These are phyloP conservation scores for Tinamus major DNA, from an alignment of 2,797 vertebrate species.

Conservation along the genomic window DNA sequence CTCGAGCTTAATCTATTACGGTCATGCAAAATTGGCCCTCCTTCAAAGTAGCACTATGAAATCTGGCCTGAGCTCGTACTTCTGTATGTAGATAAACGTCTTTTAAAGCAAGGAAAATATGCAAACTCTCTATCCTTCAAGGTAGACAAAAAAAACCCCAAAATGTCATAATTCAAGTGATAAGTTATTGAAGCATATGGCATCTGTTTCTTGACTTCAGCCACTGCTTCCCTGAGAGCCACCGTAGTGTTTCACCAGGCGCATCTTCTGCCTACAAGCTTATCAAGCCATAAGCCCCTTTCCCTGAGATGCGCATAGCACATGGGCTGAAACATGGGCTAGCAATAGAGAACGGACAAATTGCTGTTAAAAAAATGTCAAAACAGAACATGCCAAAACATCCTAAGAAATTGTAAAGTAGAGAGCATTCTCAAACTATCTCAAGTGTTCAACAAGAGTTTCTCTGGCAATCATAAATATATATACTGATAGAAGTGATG, in stretches of 20 bases:
- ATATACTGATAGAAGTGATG: background rate
- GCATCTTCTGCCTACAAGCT: background rate
- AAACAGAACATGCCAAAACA: background rate
- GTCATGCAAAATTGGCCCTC: constrained; percentile 19
- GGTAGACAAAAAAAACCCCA: background rate
- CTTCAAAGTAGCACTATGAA: constrained; percentile 57
- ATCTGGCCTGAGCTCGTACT: background rate
- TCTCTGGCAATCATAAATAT: background rate
- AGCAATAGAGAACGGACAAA: background rate
- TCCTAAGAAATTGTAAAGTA: background rate
- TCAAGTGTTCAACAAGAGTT: background rate
- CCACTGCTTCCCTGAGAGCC: background rate
- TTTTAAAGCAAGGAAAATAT: constrained; percentile 19
- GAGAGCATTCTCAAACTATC: background rate
- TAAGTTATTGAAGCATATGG: background rate
- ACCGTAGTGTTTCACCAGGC: background rate
- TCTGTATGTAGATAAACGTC: background rate
- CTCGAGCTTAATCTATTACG: constrained; percentile 67
- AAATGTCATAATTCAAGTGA: background rate
- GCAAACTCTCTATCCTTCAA: background rate
- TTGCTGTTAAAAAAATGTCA: background rate
- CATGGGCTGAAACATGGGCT: background rate
- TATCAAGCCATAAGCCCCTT: background rate
- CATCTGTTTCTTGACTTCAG: background rate
- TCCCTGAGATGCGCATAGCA: background rate